Conservation (phyloP, 2,113 vertebrate genomes). For the Hassar affinis region DNA sequence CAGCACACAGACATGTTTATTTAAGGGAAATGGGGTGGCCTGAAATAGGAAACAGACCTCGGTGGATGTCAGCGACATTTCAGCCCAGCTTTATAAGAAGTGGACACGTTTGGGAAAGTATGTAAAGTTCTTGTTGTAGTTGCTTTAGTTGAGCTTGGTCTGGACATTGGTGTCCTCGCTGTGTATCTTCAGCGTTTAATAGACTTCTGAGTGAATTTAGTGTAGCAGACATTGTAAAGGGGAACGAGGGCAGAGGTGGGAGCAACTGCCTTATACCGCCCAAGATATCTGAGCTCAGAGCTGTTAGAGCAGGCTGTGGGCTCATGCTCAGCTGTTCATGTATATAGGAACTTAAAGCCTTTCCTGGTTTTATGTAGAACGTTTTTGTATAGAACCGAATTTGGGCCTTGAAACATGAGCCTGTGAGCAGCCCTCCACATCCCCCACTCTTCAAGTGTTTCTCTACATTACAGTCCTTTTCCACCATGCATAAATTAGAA, state of each 20-base stretch:
- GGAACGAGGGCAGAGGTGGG: not conserved
- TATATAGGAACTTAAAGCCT: not conserved
- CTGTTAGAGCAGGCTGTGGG: not conserved
- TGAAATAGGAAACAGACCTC: constrained; percentile 25
- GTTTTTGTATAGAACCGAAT: not conserved
- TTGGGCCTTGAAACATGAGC: constrained; percentile 14
- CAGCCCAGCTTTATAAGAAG: not conserved
- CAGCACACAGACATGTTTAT: not conserved
- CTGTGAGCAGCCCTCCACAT: not conserved
- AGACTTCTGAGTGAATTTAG: constrained; percentile 1
- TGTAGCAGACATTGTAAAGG: not conserved
- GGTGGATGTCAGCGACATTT: not conserved
- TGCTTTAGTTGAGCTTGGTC: not conserved
- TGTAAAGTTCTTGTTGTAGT: not conserved
- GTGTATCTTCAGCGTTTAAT: not conserved
- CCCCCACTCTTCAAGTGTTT: not conserved
- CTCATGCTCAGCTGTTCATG: not conserved
- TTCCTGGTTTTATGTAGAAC: constrained; percentile 1
- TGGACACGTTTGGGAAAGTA: not conserved
- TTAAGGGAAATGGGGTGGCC: not conserved
- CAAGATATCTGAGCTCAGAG: constrained; percentile 1
- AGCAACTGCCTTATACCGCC: constrained; percentile 37
- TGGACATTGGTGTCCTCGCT: not conserved
- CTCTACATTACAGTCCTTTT: not conserved
- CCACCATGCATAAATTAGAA: constrained; percentile 15